These are phyloP conservation scores for Netelia virgata DNA, from an alignment of 2,888 invertebrate genomes.

Conservation along the genomic window DNA sequence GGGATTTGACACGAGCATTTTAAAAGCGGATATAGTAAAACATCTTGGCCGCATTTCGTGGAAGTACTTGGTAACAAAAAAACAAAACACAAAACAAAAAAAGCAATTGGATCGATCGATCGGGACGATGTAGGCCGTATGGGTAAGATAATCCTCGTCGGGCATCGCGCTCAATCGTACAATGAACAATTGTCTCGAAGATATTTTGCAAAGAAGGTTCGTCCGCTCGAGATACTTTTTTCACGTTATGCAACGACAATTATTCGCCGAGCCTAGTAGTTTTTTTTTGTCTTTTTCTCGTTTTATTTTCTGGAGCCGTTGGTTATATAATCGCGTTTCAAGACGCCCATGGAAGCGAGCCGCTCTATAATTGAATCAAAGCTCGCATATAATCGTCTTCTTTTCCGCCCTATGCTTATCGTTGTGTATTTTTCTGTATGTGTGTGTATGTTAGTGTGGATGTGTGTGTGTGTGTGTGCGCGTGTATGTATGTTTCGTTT, in stretches of 20 bases:
- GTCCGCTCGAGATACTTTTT: constrained; percentile 3
- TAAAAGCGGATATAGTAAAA: constrained; percentile 43
- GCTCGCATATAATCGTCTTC: constrained; percentile 52
- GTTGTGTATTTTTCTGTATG: neutral
- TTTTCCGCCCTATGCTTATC: neutral
- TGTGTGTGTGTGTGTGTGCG: no score
- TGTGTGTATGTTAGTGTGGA: no score
- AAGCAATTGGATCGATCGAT: neutral
- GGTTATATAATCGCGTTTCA: neutral
- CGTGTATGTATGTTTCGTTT: neutral
- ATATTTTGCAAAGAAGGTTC: neutral
- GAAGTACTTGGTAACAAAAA: constrained; percentile 38
- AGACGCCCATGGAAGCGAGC: neutral
- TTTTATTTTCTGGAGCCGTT: neutral
- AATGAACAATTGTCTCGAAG: constrained; percentile 2
- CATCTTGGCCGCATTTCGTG: constrained; percentile 3
- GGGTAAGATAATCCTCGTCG: constrained; percentile 3
- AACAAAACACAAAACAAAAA: no score
- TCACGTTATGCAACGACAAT: neutral
- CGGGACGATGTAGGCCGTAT: constrained; percentile 46
- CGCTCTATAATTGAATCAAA: constrained; percentile 24
- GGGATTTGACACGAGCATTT: constrained; percentile 5
- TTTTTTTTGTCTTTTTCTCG: neutral
- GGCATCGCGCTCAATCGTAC: constrained; percentile 10
- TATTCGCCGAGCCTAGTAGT: neutral